phyloP scores from a whole-genome alignment of 2,797 vertebrate species.

The Tarsius wallacei region DNA sequence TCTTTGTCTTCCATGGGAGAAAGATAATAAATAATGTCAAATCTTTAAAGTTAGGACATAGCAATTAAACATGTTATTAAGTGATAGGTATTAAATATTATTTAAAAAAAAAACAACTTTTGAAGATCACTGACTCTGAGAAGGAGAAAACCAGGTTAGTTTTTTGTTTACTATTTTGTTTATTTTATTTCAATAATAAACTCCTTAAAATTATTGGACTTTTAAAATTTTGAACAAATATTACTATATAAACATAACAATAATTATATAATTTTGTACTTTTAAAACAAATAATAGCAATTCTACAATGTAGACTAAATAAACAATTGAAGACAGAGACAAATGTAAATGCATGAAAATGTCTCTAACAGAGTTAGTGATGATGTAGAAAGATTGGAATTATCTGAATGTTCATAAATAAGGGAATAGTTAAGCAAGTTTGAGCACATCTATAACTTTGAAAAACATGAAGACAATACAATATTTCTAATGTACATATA shows the following conservation, averaged over 20 bases:
- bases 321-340: not conserved
- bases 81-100: not conserved
- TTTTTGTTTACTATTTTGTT: not conserved
- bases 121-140: not conserved
- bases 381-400: not conserved
- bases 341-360: not conserved
- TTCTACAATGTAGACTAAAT: not conserved
- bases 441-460: not conserved
- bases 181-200: not conserved
- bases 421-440: not conserved
- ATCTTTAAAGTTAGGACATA: not conserved
- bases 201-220: not conserved
- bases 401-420: not conserved
- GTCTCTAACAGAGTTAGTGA: not conserved
- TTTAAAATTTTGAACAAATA: not conserved
- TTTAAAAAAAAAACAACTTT: not conserved
- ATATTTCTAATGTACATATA: not conserved
- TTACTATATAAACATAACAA: slow-evolving; percentile 41
- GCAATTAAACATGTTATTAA: not conserved
- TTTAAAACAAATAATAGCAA: not conserved
- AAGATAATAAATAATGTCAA: not conserved
- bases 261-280: not conserved
- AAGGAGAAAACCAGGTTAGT: not conserved
- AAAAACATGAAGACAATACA: slow-evolving; percentile 22
- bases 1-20: not conserved